Base-by-base conservation (phyloP, 2,888 invertebrate genomes). In the Nasonia oneida region DNA sequence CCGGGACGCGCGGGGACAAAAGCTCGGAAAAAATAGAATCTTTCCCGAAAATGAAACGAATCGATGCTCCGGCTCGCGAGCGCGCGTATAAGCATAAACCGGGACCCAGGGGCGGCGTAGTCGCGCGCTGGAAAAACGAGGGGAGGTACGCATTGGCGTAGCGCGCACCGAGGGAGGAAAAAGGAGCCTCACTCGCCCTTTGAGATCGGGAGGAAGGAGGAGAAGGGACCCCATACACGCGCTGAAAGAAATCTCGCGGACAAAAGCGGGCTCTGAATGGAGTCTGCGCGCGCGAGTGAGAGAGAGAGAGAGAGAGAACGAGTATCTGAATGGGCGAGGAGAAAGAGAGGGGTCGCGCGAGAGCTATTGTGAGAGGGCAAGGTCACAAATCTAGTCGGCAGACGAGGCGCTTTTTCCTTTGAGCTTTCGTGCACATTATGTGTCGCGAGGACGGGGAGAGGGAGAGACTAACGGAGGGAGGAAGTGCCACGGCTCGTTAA, bases 381-480 rank as follows among this genome's bases (percentile, higher is more conserved):
- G 93, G 93, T 92, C 93, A 93, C 92, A 92, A 93, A 92, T 92
- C 91, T 91, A 90, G 90, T 90, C 90, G 90, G 90, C 76, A 47
- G n/a, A n/a, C 67, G 70, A 47, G 61, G 73, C 74, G 90, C 89
- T 90, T 90, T 92, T 73, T 79, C 77, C 91, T 91, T 92, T 91
- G 89, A 87, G 84, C 86, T 82, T 86, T 84, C 6, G 6, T 61
- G 37, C 37, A 61, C 57, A 61, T 61, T 61, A 61, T 61, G 57
- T 61, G 57, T 61, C 57, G 57, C 57, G 57, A 61, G 57, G 23
- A 77, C 85, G 74, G 86, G 79, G 81, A 61, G 75, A n/a, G 81
- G 77, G 83, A 75, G 86, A 73, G 86, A 73, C 47, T 85, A 82
- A 82, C 81, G 57, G 42, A 70, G 83, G 37, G 77, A 57, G 84